Base-by-base conservation (phyloP, 2,888 invertebrate species). In the Hololepta plana region DNA sequence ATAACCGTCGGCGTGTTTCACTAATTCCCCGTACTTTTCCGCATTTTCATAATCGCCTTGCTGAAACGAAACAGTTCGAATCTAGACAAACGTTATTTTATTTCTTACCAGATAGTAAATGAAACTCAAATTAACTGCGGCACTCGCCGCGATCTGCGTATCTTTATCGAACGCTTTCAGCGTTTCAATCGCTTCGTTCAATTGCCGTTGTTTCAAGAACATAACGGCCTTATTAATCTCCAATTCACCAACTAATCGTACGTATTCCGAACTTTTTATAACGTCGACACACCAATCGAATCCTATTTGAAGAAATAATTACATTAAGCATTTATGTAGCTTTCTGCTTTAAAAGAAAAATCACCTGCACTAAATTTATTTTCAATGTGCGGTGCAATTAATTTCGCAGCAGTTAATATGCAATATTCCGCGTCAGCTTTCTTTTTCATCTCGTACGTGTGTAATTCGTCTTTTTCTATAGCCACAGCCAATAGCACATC, bases 251-350 rank as follows among this genome's bases (percentile, higher is more conserved):
- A 82, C 88, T 35, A 87, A 62, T 48, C 69, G 68, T 17, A 75
- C 67, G 42, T 79, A 82, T 47, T 71, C 73, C n/a, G 93, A 90
- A 23, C 79, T 75, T 47, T 90, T 87, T 26, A 96, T 80, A 12
- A 82, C 73, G 40, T 91, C 88, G 27, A 93, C 84, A 53, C 96
- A 96, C 93, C 91, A 91, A 37, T 56, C 62, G 38, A 69, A 69
- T 13, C 62, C 62, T 55, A n/a, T n/a, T n/a, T n/a, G n/a, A n/a
- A n/a, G 25, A 16, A 39, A 40, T 37, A 27, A 28, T 24, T 32
- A 14, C 17, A 6, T 11, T 27, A 3, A 15, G 24, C 6, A 4
- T 3, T 20, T 12, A 16, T 9, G 10, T 15, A 28, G 4, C 9
- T 15, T 15, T 5, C 20, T 20, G 8, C 20, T 27, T 10, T 6